Conservation (phyloP, 2,888 invertebrate genomes). For the Endotricha flammealis region DNA sequence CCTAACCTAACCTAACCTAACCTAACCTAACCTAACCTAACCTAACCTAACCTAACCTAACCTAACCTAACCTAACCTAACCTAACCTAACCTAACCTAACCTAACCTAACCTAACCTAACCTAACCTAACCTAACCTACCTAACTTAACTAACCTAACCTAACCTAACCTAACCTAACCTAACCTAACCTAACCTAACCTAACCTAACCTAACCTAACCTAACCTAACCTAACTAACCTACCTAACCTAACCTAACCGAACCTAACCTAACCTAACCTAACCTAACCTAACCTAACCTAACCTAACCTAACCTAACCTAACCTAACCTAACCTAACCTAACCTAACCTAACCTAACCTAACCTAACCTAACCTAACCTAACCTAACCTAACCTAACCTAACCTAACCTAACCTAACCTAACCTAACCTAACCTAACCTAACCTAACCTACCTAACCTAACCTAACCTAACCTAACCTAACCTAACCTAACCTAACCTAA, state of each 20-base stretch:
- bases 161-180: not conserved
- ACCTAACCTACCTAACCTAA: no score
- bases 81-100: no score
- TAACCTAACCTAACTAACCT: slow-evolving; percentile 14
- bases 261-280: slow-evolving; percentile 14
- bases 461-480: slow-evolving; percentile 12
- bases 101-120: no score
- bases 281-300: slow-evolving; percentile 14
- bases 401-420: slow-evolving; percentile 14
- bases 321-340: slow-evolving; percentile 15
- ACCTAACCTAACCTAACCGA: no score
- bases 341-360: slow-evolving; percentile 13
- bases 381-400: slow-evolving; percentile 16
- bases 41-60: slow-evolving; percentile 22
- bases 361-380: slow-evolving; percentile 13
- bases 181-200: slow-evolving; percentile 12
- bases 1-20: slow-evolving; percentile 26
- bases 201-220: slow-evolving; percentile 10
- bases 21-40: slow-evolving; percentile 19
- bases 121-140: not conserved
- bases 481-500: slow-evolving; percentile 9
- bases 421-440: slow-evolving; percentile 9
- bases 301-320: slow-evolving; percentile 14
- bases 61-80: no score
- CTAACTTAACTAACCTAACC: no score